Conservation (phyloP, 2,113 vertebrate genomes). For the Dromaius novaehollandiae region DNA sequence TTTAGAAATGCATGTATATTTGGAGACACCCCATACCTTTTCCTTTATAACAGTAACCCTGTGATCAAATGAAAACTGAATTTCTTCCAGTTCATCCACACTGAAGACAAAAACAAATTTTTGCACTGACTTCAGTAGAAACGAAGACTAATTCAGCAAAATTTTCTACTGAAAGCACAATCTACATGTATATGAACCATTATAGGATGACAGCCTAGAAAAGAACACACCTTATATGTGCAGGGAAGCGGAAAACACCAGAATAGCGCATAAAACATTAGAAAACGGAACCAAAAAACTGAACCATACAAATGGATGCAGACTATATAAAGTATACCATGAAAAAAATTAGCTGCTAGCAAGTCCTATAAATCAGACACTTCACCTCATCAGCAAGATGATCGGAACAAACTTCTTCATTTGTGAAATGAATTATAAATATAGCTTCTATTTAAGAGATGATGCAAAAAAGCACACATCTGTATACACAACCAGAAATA, state of each 20-base stretch:
- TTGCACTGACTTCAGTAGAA: background rate
- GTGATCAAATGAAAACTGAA: background rate
- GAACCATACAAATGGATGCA: background rate
- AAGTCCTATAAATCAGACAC: slow-evolving; percentile 13
- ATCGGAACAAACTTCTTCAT: background rate
- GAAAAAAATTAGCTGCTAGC: background rate
- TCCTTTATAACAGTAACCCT: background rate
- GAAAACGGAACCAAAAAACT: background rate
- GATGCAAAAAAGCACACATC: background rate
- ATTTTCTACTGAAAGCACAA: background rate
- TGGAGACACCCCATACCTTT: background rate
- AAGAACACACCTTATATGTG: background rate
- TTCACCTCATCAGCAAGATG: slow-evolving; percentile 8
- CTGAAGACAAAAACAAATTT: background rate
- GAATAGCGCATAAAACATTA: background rate
- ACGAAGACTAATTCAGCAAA: background rate
- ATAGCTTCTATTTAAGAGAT: background rate
- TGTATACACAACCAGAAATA: background rate
- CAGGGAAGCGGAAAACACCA: background rate
- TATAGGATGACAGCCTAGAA: background rate
- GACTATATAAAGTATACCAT: background rate
- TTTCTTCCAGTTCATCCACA: background rate
- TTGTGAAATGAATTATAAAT: slow-evolving; percentile 22
- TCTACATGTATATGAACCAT: background rate
- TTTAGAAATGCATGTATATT: background rate